Evolutionary conservation across 2,888 invertebrate species (phyloP), one percentile per base, ranked within the genome.

Genomic region (Leuctra nigra): DNA sequence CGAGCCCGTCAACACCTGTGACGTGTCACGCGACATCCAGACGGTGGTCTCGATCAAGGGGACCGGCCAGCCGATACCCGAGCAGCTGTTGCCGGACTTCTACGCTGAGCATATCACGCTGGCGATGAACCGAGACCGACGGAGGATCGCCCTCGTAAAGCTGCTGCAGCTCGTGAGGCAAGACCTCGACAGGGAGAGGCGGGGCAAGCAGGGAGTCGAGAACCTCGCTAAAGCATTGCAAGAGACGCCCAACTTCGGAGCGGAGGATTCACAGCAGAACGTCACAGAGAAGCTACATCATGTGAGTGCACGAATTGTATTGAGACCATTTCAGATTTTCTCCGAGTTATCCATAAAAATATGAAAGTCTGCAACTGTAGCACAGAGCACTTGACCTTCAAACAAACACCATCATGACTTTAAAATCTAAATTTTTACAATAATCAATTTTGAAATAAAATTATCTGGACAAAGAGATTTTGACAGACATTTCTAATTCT

Each of bases 71-170:
- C 81, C 81, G 6, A 75, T 77, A 50, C 75, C 81, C 9, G 94
- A 95, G 68, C 94, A 95, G 71, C 76, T 93, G 54, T 74, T 96
- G 61, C 91, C 95, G 0, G 94, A 95, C 73, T 94, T 93, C 75
- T 95, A 94, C 73, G 93, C 95, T 66, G 95, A 96, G 70, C 95
- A 96, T 73, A 86, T 90, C 62, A 91, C 91, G 1, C 79, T 94
- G 65, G 89, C 90, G 24, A 95, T 96, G 94, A 94, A 95, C 71
- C 78, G 84, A 54, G 94, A 93, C 67, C 76, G 95, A 60, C 80
- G 95, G 66, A 91, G 54, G 13, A 35, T 14, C 18, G 87, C 91
- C 2, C 73, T 96, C 58, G 79, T 91, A 55, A 89, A 92, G 70
- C 82, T 94, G 53, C 73, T 94, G 33, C 88, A 92, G 66, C 74